phyloP scores from a whole-genome alignment of 2,113 vertebrate genomes.

The Hydrochoerus hydrochaeris region DNA sequence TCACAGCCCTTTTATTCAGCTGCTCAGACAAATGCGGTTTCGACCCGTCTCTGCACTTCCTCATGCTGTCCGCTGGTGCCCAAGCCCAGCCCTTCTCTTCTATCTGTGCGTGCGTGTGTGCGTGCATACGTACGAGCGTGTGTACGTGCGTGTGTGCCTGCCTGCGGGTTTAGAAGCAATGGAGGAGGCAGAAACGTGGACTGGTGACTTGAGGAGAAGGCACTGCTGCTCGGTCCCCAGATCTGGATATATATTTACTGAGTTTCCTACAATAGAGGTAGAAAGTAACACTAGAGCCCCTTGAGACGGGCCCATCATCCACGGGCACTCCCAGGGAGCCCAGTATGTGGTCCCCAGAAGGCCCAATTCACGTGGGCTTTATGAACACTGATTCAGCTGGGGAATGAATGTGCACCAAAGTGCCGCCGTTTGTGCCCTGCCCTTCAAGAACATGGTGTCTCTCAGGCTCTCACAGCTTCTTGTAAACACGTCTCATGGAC shows the following conservation, averaged over 20 bases:
- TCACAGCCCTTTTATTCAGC: not conserved
- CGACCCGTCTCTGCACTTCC: not conserved
- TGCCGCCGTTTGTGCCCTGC: not conserved
- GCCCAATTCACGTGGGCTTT: not conserved
- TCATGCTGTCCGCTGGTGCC: not conserved
- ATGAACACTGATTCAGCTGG: not conserved
- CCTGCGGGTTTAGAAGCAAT: not conserved
- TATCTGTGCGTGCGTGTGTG: not conserved
- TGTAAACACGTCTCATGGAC: not conserved
- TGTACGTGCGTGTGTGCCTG: no score
- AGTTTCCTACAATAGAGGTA: not conserved
- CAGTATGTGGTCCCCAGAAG: not conserved
- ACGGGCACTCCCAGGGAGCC: not conserved
- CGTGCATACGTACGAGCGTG: no score
- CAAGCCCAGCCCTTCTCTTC: no score
- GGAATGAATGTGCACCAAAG: not conserved
- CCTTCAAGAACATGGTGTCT: not conserved
- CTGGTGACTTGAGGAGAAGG: not conserved
- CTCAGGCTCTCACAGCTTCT: not conserved
- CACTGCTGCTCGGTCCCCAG: not conserved
- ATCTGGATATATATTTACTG: fast-evolving
- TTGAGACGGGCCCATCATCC: not conserved
- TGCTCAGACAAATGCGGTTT: not conserved
- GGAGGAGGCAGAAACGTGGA: not conserved
- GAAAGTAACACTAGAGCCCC: not conserved